Evolutionary conservation across 2,888 invertebrate genomes (phyloP).

Genomic region (Drosophila nigricruria): DNA sequence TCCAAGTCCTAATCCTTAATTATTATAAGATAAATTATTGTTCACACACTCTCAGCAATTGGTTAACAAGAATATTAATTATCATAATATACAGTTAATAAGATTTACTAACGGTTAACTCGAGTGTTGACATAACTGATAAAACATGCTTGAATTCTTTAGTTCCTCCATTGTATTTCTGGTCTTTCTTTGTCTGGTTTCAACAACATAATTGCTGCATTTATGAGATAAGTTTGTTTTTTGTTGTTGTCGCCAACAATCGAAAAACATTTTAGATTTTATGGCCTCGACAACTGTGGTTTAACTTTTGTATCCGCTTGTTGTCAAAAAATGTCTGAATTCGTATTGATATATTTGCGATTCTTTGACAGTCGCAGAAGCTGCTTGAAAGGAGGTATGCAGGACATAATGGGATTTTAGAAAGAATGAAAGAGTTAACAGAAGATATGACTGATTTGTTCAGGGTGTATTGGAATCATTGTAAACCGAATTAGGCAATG

Average conservation of each 20-base stretch:
- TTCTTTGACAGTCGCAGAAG: slow-evolving; percentile 1
- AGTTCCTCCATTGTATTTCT: not conserved
- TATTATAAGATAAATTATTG: slow-evolving; percentile 2
- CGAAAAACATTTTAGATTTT: slow-evolving; percentile 75
- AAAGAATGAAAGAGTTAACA: not conserved
- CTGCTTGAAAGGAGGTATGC: too few relatives aligned
- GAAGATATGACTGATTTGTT: not conserved
- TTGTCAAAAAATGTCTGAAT: slow-evolving; percentile 66
- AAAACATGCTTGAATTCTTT: not conserved
- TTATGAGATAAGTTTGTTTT: slow-evolving; percentile 73
- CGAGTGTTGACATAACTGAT: too few relatives aligned
- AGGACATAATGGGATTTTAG: not conserved
- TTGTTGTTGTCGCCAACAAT: slow-evolving; percentile 63
- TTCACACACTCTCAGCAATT: not conserved
- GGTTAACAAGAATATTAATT: not conserved
- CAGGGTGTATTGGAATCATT: not conserved
- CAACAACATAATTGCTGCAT: slow-evolving; percentile 61
- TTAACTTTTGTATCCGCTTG: slow-evolving; percentile 5
- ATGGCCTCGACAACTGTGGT: slow-evolving; percentile 42
- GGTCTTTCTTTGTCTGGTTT: not conserved
- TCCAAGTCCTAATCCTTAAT: slow-evolving; percentile 4
- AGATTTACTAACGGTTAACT: too few relatives aligned
- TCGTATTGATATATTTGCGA: slow-evolving; percentile 61
- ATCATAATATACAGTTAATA: not conserved
- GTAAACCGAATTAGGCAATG: too few relatives aligned